phyloP scores from a whole-genome alignment of 2,888 invertebrate genomes.

The Euzetes globulus region DNA sequence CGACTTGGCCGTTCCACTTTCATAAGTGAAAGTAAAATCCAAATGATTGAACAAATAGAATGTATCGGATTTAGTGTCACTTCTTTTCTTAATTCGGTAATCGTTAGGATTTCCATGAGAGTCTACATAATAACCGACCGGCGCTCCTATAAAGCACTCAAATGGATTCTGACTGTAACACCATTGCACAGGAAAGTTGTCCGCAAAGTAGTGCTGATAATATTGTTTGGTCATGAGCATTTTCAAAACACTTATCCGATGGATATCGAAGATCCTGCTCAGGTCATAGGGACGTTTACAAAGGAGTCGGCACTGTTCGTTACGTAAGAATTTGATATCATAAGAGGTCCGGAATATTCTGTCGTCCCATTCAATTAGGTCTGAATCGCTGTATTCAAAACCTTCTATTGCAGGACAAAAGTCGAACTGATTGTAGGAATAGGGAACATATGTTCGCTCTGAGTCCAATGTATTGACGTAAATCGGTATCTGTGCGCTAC shows the following conservation, averaged over 20 bases:
- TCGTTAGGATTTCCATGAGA: slow-evolving; percentile 27
- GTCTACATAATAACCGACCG: slow-evolving; percentile 29
- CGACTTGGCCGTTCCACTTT: slow-evolving; percentile 18
- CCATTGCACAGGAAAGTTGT: slow-evolving; percentile 26
- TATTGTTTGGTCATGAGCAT: slow-evolving; percentile 23
- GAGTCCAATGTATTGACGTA: slow-evolving; percentile 30
- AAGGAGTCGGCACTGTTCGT: slow-evolving; percentile 27
- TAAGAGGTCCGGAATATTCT: slow-evolving; percentile 20
- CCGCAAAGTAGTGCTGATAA: slow-evolving; percentile 28
- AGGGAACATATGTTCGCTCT: slow-evolving; percentile 17
- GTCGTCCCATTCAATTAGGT: slow-evolving; percentile 30
- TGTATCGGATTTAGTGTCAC: slow-evolving; percentile 19
- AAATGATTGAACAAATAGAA: slow-evolving; percentile 30
- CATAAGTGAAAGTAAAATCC: slow-evolving; percentile 29
- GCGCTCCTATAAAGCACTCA: slow-evolving; percentile 26
- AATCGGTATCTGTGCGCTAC: slow-evolving; percentile 24
- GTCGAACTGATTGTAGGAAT: slow-evolving; percentile 30
- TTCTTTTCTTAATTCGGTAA: slow-evolving; percentile 9
- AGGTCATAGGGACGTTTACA: slow-evolving; percentile 25
- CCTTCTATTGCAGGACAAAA: slow-evolving; percentile 28
- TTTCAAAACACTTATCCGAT: slow-evolving; percentile 4
- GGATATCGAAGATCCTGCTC: slow-evolving; percentile 24
- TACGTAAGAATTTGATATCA: slow-evolving; percentile 27
- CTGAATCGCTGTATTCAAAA: slow-evolving; percentile 13
- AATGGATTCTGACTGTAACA: slow-evolving; percentile 9